Base-by-base conservation (phyloP, 2,888 invertebrate genomes). In the Neuroscelio doddi region DNA sequence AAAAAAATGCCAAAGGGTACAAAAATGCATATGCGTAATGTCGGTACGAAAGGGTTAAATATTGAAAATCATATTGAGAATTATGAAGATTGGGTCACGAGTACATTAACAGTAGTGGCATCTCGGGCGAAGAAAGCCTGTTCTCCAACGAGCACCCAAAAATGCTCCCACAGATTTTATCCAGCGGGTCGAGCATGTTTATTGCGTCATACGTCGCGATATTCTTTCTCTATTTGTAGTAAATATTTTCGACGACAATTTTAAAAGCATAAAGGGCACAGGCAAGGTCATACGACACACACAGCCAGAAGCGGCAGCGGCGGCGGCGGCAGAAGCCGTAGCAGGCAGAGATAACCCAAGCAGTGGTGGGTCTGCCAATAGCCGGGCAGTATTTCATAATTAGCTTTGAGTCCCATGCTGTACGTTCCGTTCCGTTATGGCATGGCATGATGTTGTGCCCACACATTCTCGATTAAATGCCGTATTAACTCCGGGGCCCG, bases 331-430 rank as follows among this genome's bases (percentile, higher is more conserved):
- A 34, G 34, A 12, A 10, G 10, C 30, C 30, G 10, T 3, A 30
- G 10, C 1, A 5, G 8, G 9, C 30, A 2, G 30, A 38, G 17
- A 32, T 27, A 46, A 42, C 17, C 41, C 12, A 34, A 24, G 15
- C 45, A 64, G 59, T 66, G 72, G 75, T 71, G 34, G 74, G 74
- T 77, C 74, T 75, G 72, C 73, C 74, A 65, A 78, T 79, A 75
- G 72, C 67, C 65, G 67, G 61, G 78, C 69, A 74, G 78, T 80
- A 81, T 78, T 80, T 81, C 79, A 81, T 80, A 80, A 80, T 81
- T 80, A 80, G 78, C 79, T 73, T 72, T 71, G 72, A 79, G 72
- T 70, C 56, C 72, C 68, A 64, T 71, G 58, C 59, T 67, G 65
- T 52, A 39, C 66, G 57, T 64, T 45, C 47, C 56, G 59, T 51